Evolutionary conservation across 2,113 vertebrate species (phyloP).

Genomic region (Microtus pennsylvanicus): DNA sequence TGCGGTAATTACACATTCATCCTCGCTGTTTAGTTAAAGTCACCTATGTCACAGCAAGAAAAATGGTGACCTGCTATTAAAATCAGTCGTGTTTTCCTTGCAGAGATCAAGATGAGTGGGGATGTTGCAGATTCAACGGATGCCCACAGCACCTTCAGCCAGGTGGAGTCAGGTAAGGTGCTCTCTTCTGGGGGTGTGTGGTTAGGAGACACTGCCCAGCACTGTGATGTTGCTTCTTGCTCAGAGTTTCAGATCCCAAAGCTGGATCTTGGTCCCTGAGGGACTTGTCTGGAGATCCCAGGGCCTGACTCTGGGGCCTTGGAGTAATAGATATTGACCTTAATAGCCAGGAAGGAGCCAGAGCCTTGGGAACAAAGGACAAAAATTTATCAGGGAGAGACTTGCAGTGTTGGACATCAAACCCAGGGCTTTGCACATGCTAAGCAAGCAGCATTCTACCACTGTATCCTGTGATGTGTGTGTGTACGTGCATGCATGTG

Average conservation of each 20-base stretch:
- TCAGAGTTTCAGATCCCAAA: not conserved
- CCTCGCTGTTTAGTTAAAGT: constrained; percentile 91
- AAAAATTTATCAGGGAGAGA: not conserved
- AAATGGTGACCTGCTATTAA: constrained; percentile 92
- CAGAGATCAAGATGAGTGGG: constrained; percentile 98
- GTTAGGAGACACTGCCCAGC: constrained; percentile 53
- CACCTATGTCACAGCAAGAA: constrained; percentile 87
- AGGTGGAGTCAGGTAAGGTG: constrained; percentile 92
- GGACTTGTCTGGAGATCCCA: not conserved
- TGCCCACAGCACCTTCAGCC: constrained; percentile 81
- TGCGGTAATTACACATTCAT: constrained; percentile 94
- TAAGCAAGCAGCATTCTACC: not conserved
- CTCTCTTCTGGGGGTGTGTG: not conserved
- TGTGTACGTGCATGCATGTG: not conserved
- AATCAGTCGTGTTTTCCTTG: constrained; percentile 91
- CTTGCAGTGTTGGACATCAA: not conserved
- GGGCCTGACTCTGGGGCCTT: not conserved
- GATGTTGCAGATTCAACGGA: constrained; percentile 93
- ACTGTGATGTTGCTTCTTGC: not conserved
- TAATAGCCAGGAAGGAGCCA: not conserved
- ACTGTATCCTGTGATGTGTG: not conserved
- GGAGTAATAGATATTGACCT: not conserved
- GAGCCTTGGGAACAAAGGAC: not conserved
- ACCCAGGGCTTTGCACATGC: not conserved
- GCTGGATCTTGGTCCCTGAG: not conserved